phyloP scores from a whole-genome alignment of 2,113 vertebrate genomes.

The Octodon degus region DNA sequence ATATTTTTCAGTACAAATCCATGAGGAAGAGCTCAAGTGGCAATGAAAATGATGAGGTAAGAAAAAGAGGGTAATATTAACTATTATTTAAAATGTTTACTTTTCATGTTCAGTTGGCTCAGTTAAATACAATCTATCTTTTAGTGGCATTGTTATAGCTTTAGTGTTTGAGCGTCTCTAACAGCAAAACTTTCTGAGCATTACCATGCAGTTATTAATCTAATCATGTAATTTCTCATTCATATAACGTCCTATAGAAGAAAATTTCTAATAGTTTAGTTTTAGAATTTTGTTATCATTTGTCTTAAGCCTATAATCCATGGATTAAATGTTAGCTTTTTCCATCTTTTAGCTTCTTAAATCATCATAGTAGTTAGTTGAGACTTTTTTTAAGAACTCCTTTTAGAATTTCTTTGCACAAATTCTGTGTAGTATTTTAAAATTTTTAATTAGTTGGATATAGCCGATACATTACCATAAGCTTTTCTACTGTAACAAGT shows the following conservation, averaged over 20 bases:
- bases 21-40: conserved; percentile 92
- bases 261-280: conserved; percentile 13
- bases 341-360: conserved; percentile 3
- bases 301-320: neutral
- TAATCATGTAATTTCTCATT: conserved; percentile 21
- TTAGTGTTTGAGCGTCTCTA: neutral
- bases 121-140: conserved; percentile 7
- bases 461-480: neutral
- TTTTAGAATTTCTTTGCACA: conserved; percentile 27
- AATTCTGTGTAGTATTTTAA: conserved; percentile 25
- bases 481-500: neutral
- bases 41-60: conserved; percentile 95
- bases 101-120: neutral
- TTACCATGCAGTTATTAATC: neutral
- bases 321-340: neutral
- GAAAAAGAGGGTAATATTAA: conserved; percentile 68
- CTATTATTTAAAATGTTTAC: conserved; percentile 53
- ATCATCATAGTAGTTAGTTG: neutral
- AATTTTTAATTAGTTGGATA: conserved; percentile 1
- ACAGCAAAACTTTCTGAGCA: neutral
- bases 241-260: neutral
- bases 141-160: conserved; percentile 11
- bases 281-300: conserved; percentile 48
- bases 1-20: conserved; percentile 90
- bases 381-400: conserved; percentile 4